phyloP scores from a whole-genome alignment of 1,140 invertebrate species.

The Goniozus legneri region DNA sequence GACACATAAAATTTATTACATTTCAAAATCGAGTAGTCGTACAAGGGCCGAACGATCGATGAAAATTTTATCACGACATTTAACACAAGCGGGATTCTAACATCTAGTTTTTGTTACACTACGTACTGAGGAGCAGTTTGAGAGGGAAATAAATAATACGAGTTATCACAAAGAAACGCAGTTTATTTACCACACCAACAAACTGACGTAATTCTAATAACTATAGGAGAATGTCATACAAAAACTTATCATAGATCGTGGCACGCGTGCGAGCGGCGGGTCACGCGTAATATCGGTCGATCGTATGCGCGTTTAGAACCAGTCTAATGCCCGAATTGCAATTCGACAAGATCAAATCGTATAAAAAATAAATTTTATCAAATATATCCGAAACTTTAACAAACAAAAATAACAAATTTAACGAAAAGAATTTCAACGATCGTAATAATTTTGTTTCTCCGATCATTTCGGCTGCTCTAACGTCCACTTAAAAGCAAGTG shows the following conservation, averaged over 20 bases:
- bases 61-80: constrained; percentile 14
- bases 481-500: no score
- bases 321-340: background rate
- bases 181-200: constrained; percentile 54
- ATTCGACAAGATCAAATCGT: no score
- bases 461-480: no score
- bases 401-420: no score
- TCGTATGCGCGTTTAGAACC: background rate
- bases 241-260: constrained; percentile 19
- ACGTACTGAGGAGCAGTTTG: constrained; percentile 10
- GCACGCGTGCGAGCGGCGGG: background rate
- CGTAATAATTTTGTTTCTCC: no score
- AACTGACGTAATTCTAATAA: constrained; percentile 42
- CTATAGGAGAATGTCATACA: constrained; percentile 38
- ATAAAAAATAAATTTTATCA: no score
- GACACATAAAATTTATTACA: background rate
- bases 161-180: constrained; percentile 52
- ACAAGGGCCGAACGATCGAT: background rate
- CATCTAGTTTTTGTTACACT: background rate
- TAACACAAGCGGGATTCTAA: background rate
- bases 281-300: background rate
- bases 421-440: no score
- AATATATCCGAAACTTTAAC: no score
- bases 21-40: background rate
- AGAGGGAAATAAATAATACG: constrained; percentile 52